These are phyloP conservation scores for Nannoperca obscura DNA, from an alignment of 2,797 vertebrate genomes.

Conservation along the genomic window DNA sequence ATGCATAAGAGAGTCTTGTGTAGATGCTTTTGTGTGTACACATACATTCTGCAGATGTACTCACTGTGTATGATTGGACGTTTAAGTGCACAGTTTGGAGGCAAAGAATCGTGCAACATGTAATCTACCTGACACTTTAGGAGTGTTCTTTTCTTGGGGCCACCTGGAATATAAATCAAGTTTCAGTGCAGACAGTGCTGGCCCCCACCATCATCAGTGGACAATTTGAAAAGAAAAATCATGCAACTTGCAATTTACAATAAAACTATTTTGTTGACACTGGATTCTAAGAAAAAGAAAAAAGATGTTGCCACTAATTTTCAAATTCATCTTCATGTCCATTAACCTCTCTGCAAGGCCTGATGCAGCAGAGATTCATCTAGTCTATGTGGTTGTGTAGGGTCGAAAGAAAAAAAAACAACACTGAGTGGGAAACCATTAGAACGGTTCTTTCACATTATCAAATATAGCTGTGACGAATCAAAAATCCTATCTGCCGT, in stretches of 20 bases:
- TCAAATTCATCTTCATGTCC: slow-evolving; percentile 24
- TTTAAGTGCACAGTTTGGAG: background rate
- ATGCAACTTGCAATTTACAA: background rate
- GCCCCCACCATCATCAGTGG: background rate
- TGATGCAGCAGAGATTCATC: slow-evolving; percentile 23
- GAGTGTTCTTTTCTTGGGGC: background rate
- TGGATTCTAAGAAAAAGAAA: background rate
- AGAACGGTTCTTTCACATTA: slow-evolving; percentile 49
- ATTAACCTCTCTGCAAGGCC: slow-evolving; percentile 27
- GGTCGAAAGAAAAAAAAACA: slow-evolving; percentile 19
- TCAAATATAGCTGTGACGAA: slow-evolving; percentile 65
- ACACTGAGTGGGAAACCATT: slow-evolving; percentile 43
- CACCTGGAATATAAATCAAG: background rate
- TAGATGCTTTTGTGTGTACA: background rate
- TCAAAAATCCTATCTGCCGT: slow-evolving; percentile 63
- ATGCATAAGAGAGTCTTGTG: background rate
- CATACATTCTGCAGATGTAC: background rate
- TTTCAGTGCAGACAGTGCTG: background rate
- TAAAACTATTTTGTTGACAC: background rate
- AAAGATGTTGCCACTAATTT: background rate
- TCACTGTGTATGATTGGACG: background rate
- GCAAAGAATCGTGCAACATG: background rate
- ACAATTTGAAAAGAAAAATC: background rate
- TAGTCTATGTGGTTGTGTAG: slow-evolving; percentile 4
- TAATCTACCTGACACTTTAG: background rate